These are phyloP conservation scores for Cygnus atratus DNA, from an alignment of 2,113 vertebrate genomes.

Conservation along the genomic window DNA sequence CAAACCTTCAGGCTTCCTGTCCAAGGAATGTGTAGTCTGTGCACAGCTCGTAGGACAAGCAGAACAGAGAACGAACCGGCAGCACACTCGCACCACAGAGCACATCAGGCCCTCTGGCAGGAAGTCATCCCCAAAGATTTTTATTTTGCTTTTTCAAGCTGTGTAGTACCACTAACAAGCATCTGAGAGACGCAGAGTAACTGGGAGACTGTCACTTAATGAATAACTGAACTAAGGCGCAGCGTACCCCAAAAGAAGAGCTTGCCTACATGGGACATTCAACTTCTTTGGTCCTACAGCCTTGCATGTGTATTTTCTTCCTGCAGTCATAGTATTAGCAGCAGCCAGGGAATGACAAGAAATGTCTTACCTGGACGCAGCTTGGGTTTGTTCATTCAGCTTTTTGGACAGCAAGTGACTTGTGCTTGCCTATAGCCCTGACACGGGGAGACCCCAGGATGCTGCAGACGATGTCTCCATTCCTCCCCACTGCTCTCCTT, in stretches of 20 bases:
- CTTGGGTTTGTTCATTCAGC: too few species aligned
- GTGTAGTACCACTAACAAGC: background rate
- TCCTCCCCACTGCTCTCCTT: background rate
- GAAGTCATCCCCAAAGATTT: background rate
- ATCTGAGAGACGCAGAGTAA: background rate
- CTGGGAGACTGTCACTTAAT: background rate
- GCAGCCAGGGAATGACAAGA: background rate
- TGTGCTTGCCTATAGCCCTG: background rate
- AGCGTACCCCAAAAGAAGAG: accelerated
- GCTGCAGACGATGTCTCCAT: background rate
- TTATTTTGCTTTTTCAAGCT: background rate
- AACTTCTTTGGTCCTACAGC: accelerated
- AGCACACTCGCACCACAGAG: background rate
- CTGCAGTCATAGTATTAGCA: background rate
- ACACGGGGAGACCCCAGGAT: background rate
- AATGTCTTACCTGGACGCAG: background rate
- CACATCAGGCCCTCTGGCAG: background rate
- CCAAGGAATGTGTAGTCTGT: background rate
- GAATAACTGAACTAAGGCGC: background rate
- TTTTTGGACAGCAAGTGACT: background rate
- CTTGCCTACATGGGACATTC: background rate
- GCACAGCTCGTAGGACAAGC: background rate
- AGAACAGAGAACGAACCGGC: accelerated
- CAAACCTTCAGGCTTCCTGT: background rate
- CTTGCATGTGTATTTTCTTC: accelerated